Percentiles rank a stretch among this genome's conserved stretches.
phyloP scores from a whole-genome alignment of 2,888 invertebrate genomes.

The Scaptomyza caliginosa region DNA sequence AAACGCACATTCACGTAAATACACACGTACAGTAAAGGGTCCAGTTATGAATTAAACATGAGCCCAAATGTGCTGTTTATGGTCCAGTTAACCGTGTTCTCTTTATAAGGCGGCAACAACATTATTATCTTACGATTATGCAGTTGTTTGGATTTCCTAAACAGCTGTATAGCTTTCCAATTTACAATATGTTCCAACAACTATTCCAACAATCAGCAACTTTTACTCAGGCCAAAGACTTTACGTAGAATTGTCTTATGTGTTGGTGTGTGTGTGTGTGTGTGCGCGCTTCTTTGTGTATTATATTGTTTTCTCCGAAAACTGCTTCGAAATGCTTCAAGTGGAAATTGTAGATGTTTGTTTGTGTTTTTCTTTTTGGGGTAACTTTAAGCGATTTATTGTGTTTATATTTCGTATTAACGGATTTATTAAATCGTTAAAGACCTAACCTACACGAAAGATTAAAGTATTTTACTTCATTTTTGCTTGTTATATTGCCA shows the following conservation, averaged over 20 bases:
- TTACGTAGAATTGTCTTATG: slow-evolving; percentile 20
- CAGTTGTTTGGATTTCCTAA: slow-evolving; percentile 3
- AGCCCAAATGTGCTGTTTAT: slow-evolving; percentile 22
- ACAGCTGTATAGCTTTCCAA: slow-evolving; percentile 14
- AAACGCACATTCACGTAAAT: no score
- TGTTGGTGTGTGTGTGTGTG: slow-evolving; percentile 2
- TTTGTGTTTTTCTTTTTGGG: neutral
- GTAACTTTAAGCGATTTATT: slow-evolving; percentile 35
- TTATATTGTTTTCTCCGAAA: slow-evolving; percentile 14
- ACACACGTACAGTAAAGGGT: no score
- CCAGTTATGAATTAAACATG: slow-evolving; percentile 50
- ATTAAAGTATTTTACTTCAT: no score
- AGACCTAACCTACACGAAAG: neutral
- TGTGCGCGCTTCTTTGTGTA: neutral
- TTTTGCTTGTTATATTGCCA: no score
- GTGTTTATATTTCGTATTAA: slow-evolving; percentile 36
- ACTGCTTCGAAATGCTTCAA: slow-evolving; percentile 21
- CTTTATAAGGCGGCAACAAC: slow-evolving; percentile 6
- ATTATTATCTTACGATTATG: slow-evolving; percentile 37
- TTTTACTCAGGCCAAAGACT: slow-evolving; percentile 29
- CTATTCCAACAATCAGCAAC: slow-evolving; percentile 27
- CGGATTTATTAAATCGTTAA: slow-evolving; percentile 12
- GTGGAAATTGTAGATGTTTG: slow-evolving; percentile 38
- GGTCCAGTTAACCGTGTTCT: neutral
- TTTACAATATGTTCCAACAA: neutral